These are phyloP conservation scores for Itoplectis maculator DNA, from an alignment of 2,888 invertebrate species.

Conservation along the genomic window DNA sequence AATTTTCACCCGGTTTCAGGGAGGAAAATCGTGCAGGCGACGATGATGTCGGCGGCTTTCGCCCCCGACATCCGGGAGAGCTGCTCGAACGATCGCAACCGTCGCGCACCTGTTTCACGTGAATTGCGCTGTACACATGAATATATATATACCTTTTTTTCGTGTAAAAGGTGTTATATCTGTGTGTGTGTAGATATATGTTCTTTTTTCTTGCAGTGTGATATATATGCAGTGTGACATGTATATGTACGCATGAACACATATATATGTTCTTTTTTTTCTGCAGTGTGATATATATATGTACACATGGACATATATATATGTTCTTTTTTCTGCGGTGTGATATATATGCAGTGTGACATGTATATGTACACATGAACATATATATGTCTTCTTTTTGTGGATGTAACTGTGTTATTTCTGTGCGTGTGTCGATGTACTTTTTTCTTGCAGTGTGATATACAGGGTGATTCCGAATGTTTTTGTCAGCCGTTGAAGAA, in stretches of 20 bases:
- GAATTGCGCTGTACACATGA: slow-evolving; percentile 24
- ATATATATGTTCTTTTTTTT: too few relatives aligned
- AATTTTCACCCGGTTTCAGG: too few relatives aligned
- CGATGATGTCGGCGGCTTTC: slow-evolving; percentile 37
- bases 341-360: not conserved
- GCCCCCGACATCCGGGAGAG: slow-evolving; percentile 39
- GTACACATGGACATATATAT: too few relatives aligned
- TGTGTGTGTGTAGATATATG: slow-evolving; percentile 3
- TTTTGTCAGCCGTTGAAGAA: too few relatives aligned
- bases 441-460: too few relatives aligned
- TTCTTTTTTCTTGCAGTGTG: too few relatives aligned
- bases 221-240: not conserved
- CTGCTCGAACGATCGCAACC: slow-evolving; percentile 23
- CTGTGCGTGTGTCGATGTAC: not conserved
- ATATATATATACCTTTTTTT: too few relatives aligned
- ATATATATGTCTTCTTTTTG: too few relatives aligned
- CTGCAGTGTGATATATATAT: slow-evolving; percentile 5
- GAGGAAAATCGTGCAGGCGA: not conserved
- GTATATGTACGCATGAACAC: not conserved
- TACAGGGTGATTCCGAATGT: too few relatives aligned
- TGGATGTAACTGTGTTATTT: too few relatives aligned
- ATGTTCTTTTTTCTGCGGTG: too few relatives aligned
- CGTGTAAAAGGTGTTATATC: too few relatives aligned
- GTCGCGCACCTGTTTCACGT: slow-evolving; percentile 50
- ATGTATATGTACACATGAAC: not conserved